phyloP scores from a whole-genome alignment of 2,113 vertebrate species.

The Peromyscus polionotus region DNA sequence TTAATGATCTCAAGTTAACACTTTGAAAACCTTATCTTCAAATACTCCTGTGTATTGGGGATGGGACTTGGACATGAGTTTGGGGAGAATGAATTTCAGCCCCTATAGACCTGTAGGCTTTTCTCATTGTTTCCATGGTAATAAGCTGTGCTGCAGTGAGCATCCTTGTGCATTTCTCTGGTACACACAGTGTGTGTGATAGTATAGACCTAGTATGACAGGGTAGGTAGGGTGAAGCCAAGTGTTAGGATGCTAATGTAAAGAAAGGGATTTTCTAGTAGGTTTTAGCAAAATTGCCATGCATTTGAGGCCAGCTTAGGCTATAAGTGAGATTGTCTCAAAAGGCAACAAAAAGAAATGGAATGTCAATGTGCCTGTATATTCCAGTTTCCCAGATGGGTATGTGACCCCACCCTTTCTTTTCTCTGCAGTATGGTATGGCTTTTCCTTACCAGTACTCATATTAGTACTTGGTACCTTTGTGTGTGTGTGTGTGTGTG shows the following conservation, averaged over 20 bases:
- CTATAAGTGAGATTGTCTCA: not conserved
- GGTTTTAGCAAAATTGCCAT: not conserved
- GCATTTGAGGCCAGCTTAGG: not conserved
- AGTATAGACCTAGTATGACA: too few species aligned
- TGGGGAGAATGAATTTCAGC: not conserved
- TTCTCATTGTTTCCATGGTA: not conserved
- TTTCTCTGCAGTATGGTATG: not conserved
- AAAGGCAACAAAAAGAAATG: too few species aligned
- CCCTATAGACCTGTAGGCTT: not conserved
- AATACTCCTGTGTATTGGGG: too few species aligned
- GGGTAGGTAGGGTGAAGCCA: not conserved
- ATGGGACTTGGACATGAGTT: not conserved
- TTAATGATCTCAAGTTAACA: not conserved
- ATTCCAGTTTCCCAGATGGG: not conserved
- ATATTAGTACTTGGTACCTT: not conserved
- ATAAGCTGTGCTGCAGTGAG: not conserved
- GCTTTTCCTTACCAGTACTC: not conserved
- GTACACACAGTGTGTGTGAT: not conserved
- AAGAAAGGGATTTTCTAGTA: not conserved
- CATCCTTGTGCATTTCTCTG: not conserved
- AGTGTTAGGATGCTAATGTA: not conserved
- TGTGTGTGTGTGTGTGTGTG: not conserved
- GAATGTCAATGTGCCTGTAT: accelerated
- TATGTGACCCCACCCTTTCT: not conserved
- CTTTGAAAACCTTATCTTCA: not conserved